These are phyloP conservation scores for Drosophila ogumai DNA, from an alignment of 1,140 invertebrate species.

Conservation along the genomic window DNA sequence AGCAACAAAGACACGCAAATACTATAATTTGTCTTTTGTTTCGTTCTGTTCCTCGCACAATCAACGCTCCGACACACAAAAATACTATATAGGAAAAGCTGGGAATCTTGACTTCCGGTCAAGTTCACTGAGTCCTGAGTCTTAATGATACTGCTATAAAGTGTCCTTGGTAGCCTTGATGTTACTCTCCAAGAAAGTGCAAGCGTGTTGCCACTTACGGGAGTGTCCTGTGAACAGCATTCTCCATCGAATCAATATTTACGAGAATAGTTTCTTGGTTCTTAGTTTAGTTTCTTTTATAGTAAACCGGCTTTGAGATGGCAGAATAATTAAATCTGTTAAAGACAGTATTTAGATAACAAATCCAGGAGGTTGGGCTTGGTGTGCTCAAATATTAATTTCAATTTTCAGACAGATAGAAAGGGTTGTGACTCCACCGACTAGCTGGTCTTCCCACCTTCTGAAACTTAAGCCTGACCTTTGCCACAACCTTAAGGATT, in stretches of 20 bases:
- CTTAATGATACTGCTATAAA: slow-evolving; percentile 11
- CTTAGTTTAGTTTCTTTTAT: slow-evolving; percentile 5
- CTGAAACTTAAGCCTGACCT: neutral
- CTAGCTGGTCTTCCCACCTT: neutral
- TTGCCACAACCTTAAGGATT: neutral
- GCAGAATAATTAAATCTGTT: slow-evolving; percentile 2
- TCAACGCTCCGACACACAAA: slow-evolving; percentile 28
- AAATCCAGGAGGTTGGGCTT: neutral
- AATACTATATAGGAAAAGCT: slow-evolving; percentile 28
- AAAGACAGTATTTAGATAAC: neutral
- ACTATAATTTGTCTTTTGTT: slow-evolving; percentile 62
- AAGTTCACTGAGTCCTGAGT: slow-evolving; percentile 16
- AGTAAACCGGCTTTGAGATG: neutral
- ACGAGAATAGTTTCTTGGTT: slow-evolving; percentile 7
- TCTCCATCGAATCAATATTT: slow-evolving; percentile 24
- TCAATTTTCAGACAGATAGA: neutral
- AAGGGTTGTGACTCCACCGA: neutral
- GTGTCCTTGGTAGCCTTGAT: slow-evolving; percentile 19
- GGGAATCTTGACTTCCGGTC: slow-evolving; percentile 32
- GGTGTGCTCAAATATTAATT: slow-evolving; percentile 5
- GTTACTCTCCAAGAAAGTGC: neutral
- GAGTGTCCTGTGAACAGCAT: neutral
- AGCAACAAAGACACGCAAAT: slow-evolving; percentile 57
- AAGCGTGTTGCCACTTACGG: slow-evolving; percentile 2
- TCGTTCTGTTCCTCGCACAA: slow-evolving; percentile 25